Percentiles rank a stretch among this genome's conserved stretches.
Conservation (phyloP, 1,140 invertebrate species). For the Microplitis demolitor region DNA sequence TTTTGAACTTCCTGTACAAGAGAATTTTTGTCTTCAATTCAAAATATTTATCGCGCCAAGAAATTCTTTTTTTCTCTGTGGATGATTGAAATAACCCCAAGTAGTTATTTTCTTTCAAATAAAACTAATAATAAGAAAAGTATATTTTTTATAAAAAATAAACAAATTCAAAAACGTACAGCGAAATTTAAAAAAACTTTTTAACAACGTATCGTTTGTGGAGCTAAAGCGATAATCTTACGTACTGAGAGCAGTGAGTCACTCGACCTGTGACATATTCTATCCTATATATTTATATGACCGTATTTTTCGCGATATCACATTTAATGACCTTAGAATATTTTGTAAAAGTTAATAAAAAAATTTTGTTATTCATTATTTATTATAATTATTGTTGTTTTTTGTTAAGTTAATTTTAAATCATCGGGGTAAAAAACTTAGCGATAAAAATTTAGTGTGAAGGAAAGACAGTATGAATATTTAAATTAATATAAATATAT, state of each 20-base stretch:
- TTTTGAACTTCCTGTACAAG: too few relatives aligned
- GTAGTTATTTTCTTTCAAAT: too few relatives aligned
- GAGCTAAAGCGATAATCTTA: neutral
- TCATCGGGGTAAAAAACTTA: too few relatives aligned
- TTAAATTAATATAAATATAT: neutral
- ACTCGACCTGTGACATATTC: conserved; percentile 18
- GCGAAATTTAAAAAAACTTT: neutral
- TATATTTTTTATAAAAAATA: neutral
- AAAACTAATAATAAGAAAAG: neutral
- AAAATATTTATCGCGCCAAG: too few relatives aligned
- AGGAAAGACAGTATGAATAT: neutral
- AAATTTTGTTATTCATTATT: neutral
- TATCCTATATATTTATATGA: neutral
- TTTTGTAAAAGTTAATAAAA: neutral
- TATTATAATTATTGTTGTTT: neutral
- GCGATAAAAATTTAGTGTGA: too few relatives aligned
- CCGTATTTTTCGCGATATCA: neutral
- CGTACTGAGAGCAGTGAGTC: neutral
- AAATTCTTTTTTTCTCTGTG: too few relatives aligned
- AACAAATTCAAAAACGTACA: neutral
- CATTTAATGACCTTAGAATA: conserved; percentile 22
- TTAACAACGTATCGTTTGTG: neutral
- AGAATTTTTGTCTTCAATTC: too few relatives aligned
- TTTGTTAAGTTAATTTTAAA: too few relatives aligned
- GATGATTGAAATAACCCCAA: too few relatives aligned